Conservation (phyloP, 2,888 invertebrate genomes). For the Hypercompe scribonia region DNA sequence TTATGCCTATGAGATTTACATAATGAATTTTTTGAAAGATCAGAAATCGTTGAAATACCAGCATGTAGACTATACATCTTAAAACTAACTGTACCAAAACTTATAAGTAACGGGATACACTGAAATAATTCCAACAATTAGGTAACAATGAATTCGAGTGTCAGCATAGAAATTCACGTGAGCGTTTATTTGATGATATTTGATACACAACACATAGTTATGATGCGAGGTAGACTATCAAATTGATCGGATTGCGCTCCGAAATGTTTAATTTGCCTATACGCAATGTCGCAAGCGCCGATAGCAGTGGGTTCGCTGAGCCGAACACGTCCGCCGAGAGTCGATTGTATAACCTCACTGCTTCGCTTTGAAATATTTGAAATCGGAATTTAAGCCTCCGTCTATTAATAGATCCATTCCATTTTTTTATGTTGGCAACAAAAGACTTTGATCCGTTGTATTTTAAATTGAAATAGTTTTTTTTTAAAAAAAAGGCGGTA, state of each 20-base stretch:
- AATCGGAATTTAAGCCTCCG: conserved; percentile 49
- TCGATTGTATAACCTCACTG: conserved; percentile 24
- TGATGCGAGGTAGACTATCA: conserved; percentile 53
- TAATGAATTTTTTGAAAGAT: too few species aligned
- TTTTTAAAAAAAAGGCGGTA: neutral
- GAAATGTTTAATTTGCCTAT: conserved; percentile 43
- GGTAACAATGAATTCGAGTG: neutral
- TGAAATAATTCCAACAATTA: neutral
- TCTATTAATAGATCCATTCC: conserved; percentile 5
- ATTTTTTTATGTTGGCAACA: neutral
- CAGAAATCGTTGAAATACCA: neutral
- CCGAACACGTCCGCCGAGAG: conserved; percentile 22
- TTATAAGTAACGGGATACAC: neutral
- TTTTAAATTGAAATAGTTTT: neutral
- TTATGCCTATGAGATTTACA: too few species aligned
- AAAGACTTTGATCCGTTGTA: neutral
- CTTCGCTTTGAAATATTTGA: conserved; percentile 34
- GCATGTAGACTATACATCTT: neutral
- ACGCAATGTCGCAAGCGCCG: conserved; percentile 32
- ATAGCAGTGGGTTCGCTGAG: conserved; percentile 20
- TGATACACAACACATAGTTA: conserved; percentile 28
- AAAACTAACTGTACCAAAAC: neutral
- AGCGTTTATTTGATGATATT: conserved; percentile 21
- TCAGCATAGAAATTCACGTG: neutral
- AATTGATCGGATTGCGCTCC: conserved; percentile 54